These are phyloP conservation scores for Manduca sexta DNA, from an alignment of 1,140 invertebrate genomes.

Conservation along the genomic window DNA sequence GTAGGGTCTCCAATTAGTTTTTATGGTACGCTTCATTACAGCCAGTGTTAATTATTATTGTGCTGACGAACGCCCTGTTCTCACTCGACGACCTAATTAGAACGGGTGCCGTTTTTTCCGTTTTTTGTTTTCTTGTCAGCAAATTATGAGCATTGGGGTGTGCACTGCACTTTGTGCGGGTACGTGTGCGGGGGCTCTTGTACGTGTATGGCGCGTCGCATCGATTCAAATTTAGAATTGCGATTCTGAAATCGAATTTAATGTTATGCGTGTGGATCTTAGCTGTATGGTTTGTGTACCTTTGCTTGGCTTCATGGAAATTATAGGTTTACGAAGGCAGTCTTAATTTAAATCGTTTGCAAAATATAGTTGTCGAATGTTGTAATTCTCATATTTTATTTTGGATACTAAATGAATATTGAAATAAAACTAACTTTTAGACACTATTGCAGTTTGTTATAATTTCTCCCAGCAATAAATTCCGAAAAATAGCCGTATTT, in stretches of 20 bases:
- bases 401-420: too few species aligned
- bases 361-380: too few species aligned
- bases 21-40: slow-evolving; percentile 67
- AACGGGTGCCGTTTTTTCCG: slow-evolving; percentile 36
- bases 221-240: slow-evolving; percentile 8
- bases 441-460: too few species aligned
- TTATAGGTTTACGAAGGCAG: too few species aligned
- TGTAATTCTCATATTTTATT: too few species aligned
- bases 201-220: slow-evolving; percentile 1
- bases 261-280: too few species aligned
- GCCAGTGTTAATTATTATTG: slow-evolving; percentile 69
- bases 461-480: too few species aligned
- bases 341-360: too few species aligned
- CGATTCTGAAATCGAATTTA: slow-evolving; percentile 5
- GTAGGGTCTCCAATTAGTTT: slow-evolving; percentile 66
- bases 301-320: too few species aligned
- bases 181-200: slow-evolving; percentile 23
- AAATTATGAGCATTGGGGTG: slow-evolving; percentile 44
- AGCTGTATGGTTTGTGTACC: too few species aligned
- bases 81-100: slow-evolving; percentile 67
- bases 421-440: too few species aligned
- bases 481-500: too few species aligned
- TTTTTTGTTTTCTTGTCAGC: slow-evolving; percentile 50
- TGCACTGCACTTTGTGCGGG: slow-evolving; percentile 19
- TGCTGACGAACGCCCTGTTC: slow-evolving; percentile 54